Conservation (phyloP, 2,797 vertebrate species). For the Aphelocoma californica region DNA sequence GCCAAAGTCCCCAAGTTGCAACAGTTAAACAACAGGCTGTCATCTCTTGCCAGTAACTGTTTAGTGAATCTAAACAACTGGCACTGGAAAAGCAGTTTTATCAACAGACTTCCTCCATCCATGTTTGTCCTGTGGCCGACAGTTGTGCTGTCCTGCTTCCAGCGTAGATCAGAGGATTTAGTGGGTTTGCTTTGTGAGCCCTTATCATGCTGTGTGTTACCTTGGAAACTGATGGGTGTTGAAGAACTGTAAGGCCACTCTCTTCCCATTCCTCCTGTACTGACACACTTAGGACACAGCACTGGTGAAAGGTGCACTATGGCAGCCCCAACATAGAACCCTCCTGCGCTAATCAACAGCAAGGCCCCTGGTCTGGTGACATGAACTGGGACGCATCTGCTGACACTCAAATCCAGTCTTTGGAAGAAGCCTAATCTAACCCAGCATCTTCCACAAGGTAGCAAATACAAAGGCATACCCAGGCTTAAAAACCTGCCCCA, state of each 20-base stretch:
- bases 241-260: neutral
- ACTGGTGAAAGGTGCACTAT: neutral
- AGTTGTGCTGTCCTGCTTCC: neutral
- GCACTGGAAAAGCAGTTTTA: neutral
- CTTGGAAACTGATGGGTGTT: conserved; percentile 13
- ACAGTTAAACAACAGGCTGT: neutral
- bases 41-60: neutral
- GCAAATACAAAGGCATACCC: neutral
- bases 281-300: neutral
- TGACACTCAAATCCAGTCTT: neutral
- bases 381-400: neutral
- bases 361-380: neutral
- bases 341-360: neutral
- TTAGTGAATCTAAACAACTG: neutral
- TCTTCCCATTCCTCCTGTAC: neutral
- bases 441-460: neutral
- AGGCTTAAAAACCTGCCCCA: neutral
- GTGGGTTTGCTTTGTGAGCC: neutral
- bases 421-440: neutral
- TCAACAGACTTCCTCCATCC: neutral
- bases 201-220: neutral
- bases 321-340: neutral
- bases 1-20: neutral
- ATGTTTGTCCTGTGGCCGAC: neutral
- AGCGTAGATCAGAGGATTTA: neutral